Conservation (phyloP, 2,113 vertebrate species). For the Dinomys branickii region DNA sequence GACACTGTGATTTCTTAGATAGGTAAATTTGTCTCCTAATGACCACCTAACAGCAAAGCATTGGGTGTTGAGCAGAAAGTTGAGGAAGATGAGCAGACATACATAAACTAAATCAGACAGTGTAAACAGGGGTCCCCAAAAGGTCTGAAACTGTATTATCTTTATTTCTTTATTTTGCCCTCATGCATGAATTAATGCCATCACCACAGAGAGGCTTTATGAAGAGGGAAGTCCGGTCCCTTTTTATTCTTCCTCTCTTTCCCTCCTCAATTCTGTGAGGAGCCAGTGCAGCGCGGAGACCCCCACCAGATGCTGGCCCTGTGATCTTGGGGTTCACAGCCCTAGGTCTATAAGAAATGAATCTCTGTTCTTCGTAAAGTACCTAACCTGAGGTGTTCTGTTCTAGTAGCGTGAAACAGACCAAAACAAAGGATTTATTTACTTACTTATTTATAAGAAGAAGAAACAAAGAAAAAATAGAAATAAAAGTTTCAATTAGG, state of each 20-base stretch:
- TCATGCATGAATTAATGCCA: neutral
- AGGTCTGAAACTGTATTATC: neutral
- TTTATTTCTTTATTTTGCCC: neutral
- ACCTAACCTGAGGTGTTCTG: neutral
- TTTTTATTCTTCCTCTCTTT: neutral
- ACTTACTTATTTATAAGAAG: neutral
- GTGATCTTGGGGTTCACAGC: neutral
- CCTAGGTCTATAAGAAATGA: neutral
- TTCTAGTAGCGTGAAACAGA: neutral
- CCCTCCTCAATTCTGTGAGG: neutral
- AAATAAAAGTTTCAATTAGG: neutral
- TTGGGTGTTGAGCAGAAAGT: neutral
- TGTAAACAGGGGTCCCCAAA: neutral
- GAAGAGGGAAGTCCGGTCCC: neutral
- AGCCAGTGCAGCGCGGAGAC: neutral
- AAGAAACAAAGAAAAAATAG: neutral
- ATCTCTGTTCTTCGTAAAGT: neutral
- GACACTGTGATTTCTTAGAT: neutral
- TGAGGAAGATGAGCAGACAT: neutral
- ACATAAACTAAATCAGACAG: neutral
- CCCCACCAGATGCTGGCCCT: neutral
- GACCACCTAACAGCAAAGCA: conserved; percentile 7
- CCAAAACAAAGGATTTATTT: neutral
- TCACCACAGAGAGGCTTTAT: neutral
- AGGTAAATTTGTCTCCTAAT: neutral